A percentile compares a stretch with the other conserved stretches of the same genome.
Evolutionary conservation across 2,113 vertebrate genomes (phyloP).

Genomic region (Ochotona princeps): DNA sequence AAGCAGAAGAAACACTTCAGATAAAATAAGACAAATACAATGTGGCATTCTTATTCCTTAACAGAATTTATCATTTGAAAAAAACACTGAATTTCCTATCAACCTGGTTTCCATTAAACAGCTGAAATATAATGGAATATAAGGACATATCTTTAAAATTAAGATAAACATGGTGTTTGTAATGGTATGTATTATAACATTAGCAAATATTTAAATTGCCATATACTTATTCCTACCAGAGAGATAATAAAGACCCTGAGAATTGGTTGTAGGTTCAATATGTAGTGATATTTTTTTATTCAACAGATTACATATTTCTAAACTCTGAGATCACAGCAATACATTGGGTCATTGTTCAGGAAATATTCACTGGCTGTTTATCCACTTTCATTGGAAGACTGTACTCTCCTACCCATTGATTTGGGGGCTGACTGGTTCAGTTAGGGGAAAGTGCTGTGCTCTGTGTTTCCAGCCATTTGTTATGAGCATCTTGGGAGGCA

Average conservation of each 20-base stretch:
- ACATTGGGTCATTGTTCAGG: neutral
- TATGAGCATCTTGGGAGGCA: too few species aligned
- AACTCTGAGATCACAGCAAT: neutral
- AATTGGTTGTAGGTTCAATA: neutral
- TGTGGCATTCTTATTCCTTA: neutral
- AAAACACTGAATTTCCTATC: neutral
- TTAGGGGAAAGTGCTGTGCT: neutral
- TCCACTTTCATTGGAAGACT: neutral
- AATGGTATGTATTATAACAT: neutral
- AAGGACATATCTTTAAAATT: neutral
- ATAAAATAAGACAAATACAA: constrained; percentile 28
- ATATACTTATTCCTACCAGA: neutral
- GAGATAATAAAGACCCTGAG: neutral
- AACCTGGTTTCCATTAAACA: constrained; percentile 19
- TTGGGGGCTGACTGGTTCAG: neutral
- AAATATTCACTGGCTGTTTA: neutral
- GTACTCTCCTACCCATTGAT: neutral
- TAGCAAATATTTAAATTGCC: neutral
- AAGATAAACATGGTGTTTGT: neutral
- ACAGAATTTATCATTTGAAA: neutral
- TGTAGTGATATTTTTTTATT: neutral
- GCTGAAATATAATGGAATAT: neutral
- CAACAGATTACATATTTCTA: neutral
- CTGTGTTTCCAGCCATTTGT: too few species aligned
- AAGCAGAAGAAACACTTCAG: neutral